phyloP scores from a whole-genome alignment of 2,888 invertebrate genomes.

The Drosophila imparisetae region DNA sequence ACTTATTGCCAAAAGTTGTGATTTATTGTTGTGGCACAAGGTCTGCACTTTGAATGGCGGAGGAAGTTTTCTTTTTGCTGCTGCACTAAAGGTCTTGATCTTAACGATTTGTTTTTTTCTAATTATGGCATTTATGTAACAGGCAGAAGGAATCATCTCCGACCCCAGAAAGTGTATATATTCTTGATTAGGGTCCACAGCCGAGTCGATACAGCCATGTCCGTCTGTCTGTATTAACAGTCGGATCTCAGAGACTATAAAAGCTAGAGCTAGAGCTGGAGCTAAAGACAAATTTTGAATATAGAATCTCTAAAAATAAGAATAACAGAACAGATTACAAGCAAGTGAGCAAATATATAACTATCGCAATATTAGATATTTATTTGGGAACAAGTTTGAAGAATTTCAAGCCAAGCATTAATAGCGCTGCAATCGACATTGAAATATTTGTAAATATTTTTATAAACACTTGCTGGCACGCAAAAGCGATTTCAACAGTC shows the following conservation, averaged over 20 bases:
- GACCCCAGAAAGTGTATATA: too few species aligned
- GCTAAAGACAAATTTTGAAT: too few species aligned
- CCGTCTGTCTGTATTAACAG: too few species aligned
- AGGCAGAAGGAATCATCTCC: too few species aligned
- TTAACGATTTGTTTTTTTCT: conserved; percentile 1
- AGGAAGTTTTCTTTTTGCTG: conserved; percentile 1
- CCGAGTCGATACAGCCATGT: too few species aligned
- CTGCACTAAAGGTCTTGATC: conserved; percentile 23
- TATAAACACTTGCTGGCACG: conserved; percentile 15
- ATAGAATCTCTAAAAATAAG: neutral
- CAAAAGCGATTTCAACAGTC: conserved; percentile 8
- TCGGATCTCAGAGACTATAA: too few species aligned
- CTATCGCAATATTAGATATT: neutral
- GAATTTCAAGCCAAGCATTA: neutral
- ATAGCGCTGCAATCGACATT: neutral
- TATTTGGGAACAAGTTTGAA: neutral
- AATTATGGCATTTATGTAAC: neutral
- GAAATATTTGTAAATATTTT: conserved; percentile 14
- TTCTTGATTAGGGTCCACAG: too few species aligned
- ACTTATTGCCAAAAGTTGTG: conserved; percentile 47
- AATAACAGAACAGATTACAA: neutral
- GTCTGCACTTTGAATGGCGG: neutral
- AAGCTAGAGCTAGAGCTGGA: too few species aligned
- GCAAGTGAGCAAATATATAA: neutral
- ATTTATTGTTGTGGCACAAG: conserved; percentile 34